Base-by-base conservation (phyloP, 2,888 invertebrate species). In the Agrotis clavis region DNA sequence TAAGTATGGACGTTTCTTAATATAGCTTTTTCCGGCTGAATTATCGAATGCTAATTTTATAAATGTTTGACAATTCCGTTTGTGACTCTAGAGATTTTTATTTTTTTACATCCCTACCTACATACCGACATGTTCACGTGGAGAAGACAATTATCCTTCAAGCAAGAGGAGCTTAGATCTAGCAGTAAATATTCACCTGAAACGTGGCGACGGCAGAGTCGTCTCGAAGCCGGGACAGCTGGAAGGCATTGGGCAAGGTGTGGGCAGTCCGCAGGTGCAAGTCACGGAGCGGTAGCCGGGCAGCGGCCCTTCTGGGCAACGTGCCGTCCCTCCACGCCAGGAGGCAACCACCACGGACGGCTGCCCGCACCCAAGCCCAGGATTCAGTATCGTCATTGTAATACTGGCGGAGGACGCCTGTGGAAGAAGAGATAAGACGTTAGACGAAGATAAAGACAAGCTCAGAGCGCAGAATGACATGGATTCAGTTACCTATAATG, bases 291-390 rank as follows among this genome's bases (percentile, higher is more conserved):
- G 95, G 95, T 73, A 95, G 90, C 45, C 95, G 85, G 35, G 96
- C 95, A 25, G 95, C 93, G 7, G 94, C 91, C 48, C 95, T 86
- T 19, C 96, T 89, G 21, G 96, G 96, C 86, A 96, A 88, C 61
- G 96, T 95, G 68, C 96, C 96, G 67, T 96, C 96, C n/a, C 96
- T 92, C 94, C 96, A 95, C 50, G 93, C 96, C 69, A 94, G 92
- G 81, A 96, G 89, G 84, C 95, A 94, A 19, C 95, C 96, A 68
- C 92, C 87, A 18, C 93, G 92, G 67, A 95, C 94, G 1, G 95
- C 95, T 51, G 92, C 95, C n/a, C 94, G 94, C 81, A 96, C 95
- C 95, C 95, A 95, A 67, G 94, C 92, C 93, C 94, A 95, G 14
- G 94, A 93, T 60, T 91, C 91, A 47, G 75, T 86, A 81, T 94